Conservation (phyloP, 2,888 invertebrate species). For the Mythimna impura region DNA sequence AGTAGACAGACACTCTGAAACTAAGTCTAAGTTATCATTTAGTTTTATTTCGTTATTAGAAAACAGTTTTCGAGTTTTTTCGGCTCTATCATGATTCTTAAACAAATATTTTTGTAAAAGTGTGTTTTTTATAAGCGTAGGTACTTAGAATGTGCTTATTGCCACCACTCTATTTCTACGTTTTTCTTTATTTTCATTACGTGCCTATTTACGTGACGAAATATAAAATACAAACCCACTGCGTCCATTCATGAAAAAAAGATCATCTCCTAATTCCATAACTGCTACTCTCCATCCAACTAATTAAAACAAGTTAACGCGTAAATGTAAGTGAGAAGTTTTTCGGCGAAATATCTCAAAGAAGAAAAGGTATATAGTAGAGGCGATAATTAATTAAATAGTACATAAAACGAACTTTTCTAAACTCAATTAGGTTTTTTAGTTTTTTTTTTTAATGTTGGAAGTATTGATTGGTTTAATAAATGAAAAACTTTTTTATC, state of each 20-base stretch:
- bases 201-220: conserved; percentile 43
- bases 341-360: conserved; percentile 19
- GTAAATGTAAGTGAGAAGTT: conserved; percentile 23
- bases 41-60: background rate
- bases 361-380: conserved; percentile 7
- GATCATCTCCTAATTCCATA: conserved; percentile 87
- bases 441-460: background rate
- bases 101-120: background rate
- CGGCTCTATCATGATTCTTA: background rate
- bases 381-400: conserved; percentile 5
- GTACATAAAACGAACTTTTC: background rate
- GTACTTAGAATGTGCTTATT: background rate
- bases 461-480: background rate
- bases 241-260: conserved; percentile 83
- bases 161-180: background rate
- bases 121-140: background rate
- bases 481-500: conserved; percentile 13
- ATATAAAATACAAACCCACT: conserved; percentile 83
- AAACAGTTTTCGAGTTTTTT: background rate
- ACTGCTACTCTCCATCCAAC: conserved; percentile 76
- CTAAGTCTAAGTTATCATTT: background rate
- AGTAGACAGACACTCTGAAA: conserved; percentile 1
- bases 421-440: conserved; percentile 2
- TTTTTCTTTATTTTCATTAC: background rate
- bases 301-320: conserved; percentile 67